Evolutionary conservation across 2,888 invertebrate species (phyloP), one percentile per base, ranked within the genome.

Genomic region (Priapulus caudatus): DNA sequence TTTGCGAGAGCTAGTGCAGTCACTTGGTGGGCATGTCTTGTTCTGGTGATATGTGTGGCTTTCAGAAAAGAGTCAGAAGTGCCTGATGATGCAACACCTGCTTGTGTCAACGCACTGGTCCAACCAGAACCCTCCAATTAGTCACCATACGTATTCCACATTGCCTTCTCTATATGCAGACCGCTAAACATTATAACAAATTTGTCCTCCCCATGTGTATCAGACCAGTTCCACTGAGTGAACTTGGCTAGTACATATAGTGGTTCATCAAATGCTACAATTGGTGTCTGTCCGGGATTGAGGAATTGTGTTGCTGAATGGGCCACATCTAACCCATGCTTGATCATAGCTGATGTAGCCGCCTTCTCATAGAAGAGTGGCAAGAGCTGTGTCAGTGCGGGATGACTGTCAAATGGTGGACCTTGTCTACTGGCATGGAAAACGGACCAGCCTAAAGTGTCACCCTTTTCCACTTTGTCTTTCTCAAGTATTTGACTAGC

Each of bases 361-460:
- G 54, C 43, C 23, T 50, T 51, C 24, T 54, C 53, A 23, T 53
- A 21, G 43, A 53, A 53, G 21, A 53, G 44, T 16, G 54, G 54
- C 48, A 47, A 43, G 15, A 55, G 48, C 20, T 46, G 20, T 21
- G 15, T 16, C 3, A 33, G n/a, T 4, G 21, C 44, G 4, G 21
- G 2, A 3, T 16, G 21, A n/a, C n/a, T n/a, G 16, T 15, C 15
- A 33, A 15, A 18, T 20, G n/a, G n/a, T 33, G 5, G n/a, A 4
- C 21, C 20, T 22, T 49, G 23, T n/a, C 2, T 16, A 15, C 43
- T 19, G 3, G 52, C 48, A 33, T 56, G 52, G 24, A 23, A 52
- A 4, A 47, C 49, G 20, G 47, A 43, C 46, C 45, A 52, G 16
- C 43, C 20, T 23, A 33, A 33, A n/a, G n/a, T n/a, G n/a, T 21